These are phyloP conservation scores for Andrena chrysosceles DNA, from an alignment of 2,888 invertebrate genomes.

Conservation along the genomic window DNA sequence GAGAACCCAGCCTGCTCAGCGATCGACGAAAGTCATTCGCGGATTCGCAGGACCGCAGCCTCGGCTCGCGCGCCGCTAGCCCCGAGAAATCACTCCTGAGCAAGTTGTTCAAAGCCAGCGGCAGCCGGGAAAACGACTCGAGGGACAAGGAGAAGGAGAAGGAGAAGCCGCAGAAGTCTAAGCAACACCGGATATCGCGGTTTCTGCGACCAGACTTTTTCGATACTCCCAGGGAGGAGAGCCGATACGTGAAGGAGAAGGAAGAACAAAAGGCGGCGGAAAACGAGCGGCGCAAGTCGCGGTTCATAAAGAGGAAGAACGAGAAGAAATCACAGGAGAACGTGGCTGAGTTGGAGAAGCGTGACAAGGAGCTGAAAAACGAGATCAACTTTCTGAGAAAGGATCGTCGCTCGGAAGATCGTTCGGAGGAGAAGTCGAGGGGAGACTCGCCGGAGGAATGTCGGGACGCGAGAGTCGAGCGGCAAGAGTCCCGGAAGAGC, in stretches of 20 bases:
- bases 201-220: slow-evolving; percentile 93
- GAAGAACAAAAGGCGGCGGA: slow-evolving; percentile 83
- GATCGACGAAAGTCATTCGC: slow-evolving; percentile 67
- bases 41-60: slow-evolving; percentile 66
- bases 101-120: slow-evolving; percentile 86
- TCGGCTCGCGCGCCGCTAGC: slow-evolving; percentile 64
- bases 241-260: slow-evolving; percentile 86
- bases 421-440: slow-evolving; percentile 54
- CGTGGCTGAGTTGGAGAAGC: slow-evolving; percentile 62
- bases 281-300: slow-evolving; percentile 88
- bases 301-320: slow-evolving; percentile 89
- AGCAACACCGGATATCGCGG: slow-evolving; percentile 89
- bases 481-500: slow-evolving; percentile 84
- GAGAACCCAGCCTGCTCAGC: slow-evolving; percentile 68
- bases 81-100: slow-evolving; percentile 87
- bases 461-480: slow-evolving; percentile 65
- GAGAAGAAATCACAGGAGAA: slow-evolving; percentile 86
- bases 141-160: slow-evolving; percentile 65
- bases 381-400: slow-evolving; percentile 78
- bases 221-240: slow-evolving; percentile 89
- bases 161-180: slow-evolving; percentile 75
- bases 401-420: slow-evolving; percentile 68
- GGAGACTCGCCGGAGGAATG: slow-evolving; percentile 43
- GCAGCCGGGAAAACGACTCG: slow-evolving; percentile 67
- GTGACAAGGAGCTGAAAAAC: slow-evolving; percentile 77